Evolutionary conservation across 2,797 vertebrate species (phyloP).

Genomic region (Poeciliopsis presidionis): DNA sequence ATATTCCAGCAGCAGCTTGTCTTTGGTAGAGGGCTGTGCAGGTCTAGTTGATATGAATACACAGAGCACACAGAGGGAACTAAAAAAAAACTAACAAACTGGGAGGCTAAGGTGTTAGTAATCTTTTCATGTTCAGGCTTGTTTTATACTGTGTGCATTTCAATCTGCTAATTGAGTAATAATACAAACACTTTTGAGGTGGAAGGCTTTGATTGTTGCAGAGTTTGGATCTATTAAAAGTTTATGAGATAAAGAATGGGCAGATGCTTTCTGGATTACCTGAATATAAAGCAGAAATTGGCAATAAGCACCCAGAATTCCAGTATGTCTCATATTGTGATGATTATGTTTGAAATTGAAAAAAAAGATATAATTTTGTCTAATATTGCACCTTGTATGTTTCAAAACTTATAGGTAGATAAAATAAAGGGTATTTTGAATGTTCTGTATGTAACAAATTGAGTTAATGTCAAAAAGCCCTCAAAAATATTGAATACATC

Average conservation of each 20-base stretch:
- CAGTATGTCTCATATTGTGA: background rate
- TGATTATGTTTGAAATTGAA: background rate
- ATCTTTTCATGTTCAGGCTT: conserved; percentile 25
- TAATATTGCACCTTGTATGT: background rate
- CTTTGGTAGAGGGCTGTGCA: conserved; percentile 24
- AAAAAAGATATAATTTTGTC: background rate
- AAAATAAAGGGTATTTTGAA: background rate
- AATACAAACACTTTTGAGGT: conserved; percentile 39
- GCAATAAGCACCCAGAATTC: background rate
- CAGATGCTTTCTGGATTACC: background rate
- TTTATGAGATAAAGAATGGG: background rate
- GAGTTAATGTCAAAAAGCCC: background rate
- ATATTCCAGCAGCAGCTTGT: conserved; percentile 16
- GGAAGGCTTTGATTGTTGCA: conserved; percentile 13
- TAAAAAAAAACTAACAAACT: conserved; percentile 3
- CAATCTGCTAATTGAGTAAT: conserved; percentile 51
- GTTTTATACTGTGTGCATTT: conserved; percentile 46
- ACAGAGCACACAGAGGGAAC: conserved; percentile 23
- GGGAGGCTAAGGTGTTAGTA: conserved; percentile 51
- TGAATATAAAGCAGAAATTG: background rate
- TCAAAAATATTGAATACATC: background rate
- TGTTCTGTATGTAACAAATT: background rate
- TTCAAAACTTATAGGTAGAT: background rate
- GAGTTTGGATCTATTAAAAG: background rate
- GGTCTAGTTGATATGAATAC: conserved; percentile 29